phyloP scores from a whole-genome alignment of 2,113 vertebrate species.

The Lepus timidus region DNA sequence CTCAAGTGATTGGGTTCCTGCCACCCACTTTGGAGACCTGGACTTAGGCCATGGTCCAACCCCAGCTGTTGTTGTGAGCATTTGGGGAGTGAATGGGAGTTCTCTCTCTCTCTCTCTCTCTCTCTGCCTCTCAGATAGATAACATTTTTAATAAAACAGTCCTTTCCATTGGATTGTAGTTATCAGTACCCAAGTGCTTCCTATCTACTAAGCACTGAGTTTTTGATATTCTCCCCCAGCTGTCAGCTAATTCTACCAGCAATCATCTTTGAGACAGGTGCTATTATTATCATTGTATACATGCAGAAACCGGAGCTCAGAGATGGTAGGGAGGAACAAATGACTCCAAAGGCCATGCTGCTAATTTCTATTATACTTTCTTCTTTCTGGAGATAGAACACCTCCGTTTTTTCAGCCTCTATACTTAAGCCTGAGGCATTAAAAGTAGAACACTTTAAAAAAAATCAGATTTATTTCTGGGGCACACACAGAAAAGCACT shows the following conservation, averaged over 20 bases:
- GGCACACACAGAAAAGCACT: neutral
- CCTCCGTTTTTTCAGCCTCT: conserved; percentile 55
- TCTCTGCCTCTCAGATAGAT: no score
- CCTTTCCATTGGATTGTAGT: neutral
- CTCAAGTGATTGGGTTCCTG: no score
- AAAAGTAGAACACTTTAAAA: conserved; percentile 12
- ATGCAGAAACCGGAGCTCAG: neutral
- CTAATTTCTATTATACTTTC: neutral
- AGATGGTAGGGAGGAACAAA: neutral
- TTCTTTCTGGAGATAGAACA: neutral
- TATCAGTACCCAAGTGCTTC: neutral
- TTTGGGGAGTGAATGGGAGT: no score
- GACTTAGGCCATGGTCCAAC: no score
- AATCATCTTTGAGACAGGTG: neutral
- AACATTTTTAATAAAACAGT: no score
- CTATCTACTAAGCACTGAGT: neutral
- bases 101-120: no score
- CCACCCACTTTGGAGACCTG: no score
- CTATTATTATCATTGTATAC: neutral
- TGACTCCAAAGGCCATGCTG: neutral
- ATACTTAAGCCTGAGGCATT: conserved; percentile 34
- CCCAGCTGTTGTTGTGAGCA: no score
- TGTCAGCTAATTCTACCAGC: neutral
- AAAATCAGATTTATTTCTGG: neutral
- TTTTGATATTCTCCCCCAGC: conserved; percentile 41